Percentiles rank a stretch among this genome's conserved stretches.
Evolutionary conservation across 1,140 invertebrate genomes (phyloP).

Genomic region (Philopotamus ludificatus): DNA sequence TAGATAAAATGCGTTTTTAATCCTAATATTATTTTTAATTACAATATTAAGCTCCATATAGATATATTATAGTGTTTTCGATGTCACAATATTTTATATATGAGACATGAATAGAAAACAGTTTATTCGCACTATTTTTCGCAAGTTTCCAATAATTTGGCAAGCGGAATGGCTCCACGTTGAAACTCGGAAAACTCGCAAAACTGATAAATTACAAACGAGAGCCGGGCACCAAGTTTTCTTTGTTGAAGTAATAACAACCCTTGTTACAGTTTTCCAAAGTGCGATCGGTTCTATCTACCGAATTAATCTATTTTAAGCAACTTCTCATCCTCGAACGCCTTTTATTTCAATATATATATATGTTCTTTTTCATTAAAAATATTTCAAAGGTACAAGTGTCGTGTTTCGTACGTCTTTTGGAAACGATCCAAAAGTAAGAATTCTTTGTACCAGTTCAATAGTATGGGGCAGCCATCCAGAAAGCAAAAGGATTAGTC

Average conservation of each 20-base stretch:
- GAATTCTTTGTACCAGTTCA: no score
- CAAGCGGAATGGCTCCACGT: slow-evolving; percentile 10
- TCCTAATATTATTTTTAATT: no score
- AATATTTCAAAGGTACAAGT: no score
- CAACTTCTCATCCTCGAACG: not conserved
- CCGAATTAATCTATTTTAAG: slow-evolving; percentile 6
- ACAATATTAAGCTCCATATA: not conserved
- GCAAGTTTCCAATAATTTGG: slow-evolving; percentile 31
- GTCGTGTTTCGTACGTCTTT: no score
- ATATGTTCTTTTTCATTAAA: no score
- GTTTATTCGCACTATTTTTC: slow-evolving; percentile 1
- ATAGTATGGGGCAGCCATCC: no score
- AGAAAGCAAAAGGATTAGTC: no score
- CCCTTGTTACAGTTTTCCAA: slow-evolving; percentile 9
- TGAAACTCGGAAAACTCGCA: slow-evolving; percentile 2
- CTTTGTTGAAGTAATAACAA: not conserved
- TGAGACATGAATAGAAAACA: not conserved
- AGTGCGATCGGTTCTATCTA: not conserved
- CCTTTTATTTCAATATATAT: not conserved
- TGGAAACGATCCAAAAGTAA: no score
- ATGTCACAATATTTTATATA: not conserved
- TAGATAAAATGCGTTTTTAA: no score
- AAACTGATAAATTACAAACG: slow-evolving; percentile 25
- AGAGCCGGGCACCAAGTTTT: slow-evolving; percentile 4
- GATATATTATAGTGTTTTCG: slow-evolving; percentile 1